phyloP scores from a whole-genome alignment of 1,140 invertebrate species.

The Drosophila arawakana region DNA sequence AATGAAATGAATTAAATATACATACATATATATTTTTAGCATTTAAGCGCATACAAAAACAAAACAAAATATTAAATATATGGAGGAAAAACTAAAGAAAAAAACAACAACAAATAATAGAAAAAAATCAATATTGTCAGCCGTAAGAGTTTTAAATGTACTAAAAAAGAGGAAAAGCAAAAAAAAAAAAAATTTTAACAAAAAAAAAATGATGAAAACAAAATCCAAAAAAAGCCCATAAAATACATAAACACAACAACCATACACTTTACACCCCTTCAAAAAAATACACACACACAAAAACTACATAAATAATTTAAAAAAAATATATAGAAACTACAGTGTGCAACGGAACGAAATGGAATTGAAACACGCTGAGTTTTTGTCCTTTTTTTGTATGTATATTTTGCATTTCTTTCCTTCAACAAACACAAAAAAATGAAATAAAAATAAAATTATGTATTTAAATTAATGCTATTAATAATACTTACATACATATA shows the following conservation, averaged over 20 bases:
- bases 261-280: constrained; percentile 13
- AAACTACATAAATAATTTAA: not conserved
- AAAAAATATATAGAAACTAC: constrained; percentile 11
- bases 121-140: constrained; percentile 36
- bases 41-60: constrained; percentile 30
- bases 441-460: not conserved
- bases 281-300: constrained; percentile 12
- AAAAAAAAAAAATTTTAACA: constrained; percentile 17
- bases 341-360: constrained; percentile 50
- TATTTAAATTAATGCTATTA: constrained; percentile 40
- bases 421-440: not conserved
- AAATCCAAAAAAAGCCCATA: constrained; percentile 23
- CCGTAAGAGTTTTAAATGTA: constrained; percentile 39
- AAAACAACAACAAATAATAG: not conserved
- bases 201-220: constrained; percentile 17
- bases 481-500: constrained; percentile 54
- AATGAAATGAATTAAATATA: constrained; percentile 50
- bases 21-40: constrained; percentile 41
- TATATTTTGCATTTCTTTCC: constrained; percentile 46
- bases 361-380: constrained; percentile 41
- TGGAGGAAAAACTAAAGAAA: too few species aligned
- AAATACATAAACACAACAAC: constrained; percentile 10
- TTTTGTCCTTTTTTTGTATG: constrained; percentile 57
- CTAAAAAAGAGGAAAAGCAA: constrained; percentile 23
- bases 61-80: constrained; percentile 19